A percentile compares a stretch with the other conserved stretches of the same genome.
These are phyloP conservation scores for Umimayanthus kanabou DNA, from an alignment of 92 coral and sea anemone species.

Conservation along the genomic window DNA sequence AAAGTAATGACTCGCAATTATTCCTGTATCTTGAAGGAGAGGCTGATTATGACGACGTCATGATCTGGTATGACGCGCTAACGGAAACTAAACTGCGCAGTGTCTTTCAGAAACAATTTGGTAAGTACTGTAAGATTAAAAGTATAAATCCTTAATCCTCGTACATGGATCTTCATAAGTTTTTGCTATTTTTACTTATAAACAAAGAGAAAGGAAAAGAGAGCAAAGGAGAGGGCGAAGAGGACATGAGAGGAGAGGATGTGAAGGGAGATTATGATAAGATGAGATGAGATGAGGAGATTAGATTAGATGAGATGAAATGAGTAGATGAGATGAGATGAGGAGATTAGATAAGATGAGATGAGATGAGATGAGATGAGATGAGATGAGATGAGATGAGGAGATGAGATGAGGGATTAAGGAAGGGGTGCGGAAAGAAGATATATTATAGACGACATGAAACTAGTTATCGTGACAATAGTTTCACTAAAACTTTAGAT, in stretches of 20 bases:
- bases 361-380: neutral
- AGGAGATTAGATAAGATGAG: neutral
- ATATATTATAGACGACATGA: no score
- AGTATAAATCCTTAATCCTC: no score
- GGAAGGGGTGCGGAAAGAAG: neutral
- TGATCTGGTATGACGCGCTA: conserved; percentile 24
- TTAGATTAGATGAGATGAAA: no score
- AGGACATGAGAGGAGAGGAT: neutral
- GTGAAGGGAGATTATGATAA: neutral
- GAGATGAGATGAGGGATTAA: neutral
- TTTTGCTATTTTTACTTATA: no score
- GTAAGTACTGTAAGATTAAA: neutral
- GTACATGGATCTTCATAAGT: no score
- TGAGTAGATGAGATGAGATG: neutral
- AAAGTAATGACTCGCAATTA: neutral
- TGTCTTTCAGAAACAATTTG: conserved; percentile 14
- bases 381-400: no score
- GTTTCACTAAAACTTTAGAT: no score
- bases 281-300: no score
- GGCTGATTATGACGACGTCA: conserved; percentile 12
- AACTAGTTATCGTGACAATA: no score
- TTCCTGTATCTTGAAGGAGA: conserved; percentile 38
- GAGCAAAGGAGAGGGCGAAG: neutral
- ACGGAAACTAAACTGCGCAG: neutral
- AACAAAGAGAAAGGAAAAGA: neutral